Evolutionary conservation across 2,888 invertebrate species (phyloP).

Genomic region (Agriopis aurantiaria): DNA sequence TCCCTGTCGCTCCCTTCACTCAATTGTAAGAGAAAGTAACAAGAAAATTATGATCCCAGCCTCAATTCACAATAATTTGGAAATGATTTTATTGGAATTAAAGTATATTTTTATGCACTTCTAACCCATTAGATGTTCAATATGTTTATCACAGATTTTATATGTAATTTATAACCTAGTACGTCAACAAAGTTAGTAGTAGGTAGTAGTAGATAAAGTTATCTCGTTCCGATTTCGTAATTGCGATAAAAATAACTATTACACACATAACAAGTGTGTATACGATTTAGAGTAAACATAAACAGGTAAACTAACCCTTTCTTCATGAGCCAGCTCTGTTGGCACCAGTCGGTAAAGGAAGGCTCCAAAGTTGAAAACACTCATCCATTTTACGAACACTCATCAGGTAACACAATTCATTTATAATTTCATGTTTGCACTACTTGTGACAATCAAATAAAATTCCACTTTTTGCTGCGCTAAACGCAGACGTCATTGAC

Average conservation of each 20-base stretch:
- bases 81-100: constrained; percentile 22
- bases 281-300: constrained; percentile 70
- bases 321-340: constrained; percentile 85
- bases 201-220: constrained; percentile 51
- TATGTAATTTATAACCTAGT: constrained; percentile 69
- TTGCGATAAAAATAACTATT: constrained; percentile 59
- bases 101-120: constrained; percentile 1
- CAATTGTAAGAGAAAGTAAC: constrained; percentile 84
- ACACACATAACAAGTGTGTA: constrained; percentile 52
- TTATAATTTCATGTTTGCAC: constrained; percentile 77
- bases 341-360: constrained; percentile 80
- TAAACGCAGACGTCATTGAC: constrained; percentile 87
- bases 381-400: constrained; percentile 84
- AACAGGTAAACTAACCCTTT: constrained; percentile 85
- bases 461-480: constrained; percentile 85
- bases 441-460: constrained; percentile 85
- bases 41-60: constrained; percentile 81
- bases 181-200: constrained; percentile 49
- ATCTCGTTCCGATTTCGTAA: constrained; percentile 52
- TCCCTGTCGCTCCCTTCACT: constrained; percentile 83
- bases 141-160: constrained; percentile 18
- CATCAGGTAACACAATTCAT: constrained; percentile 79
- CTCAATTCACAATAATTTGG: constrained; percentile 64
- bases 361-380: constrained; percentile 78
- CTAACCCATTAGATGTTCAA: not conserved